Evolutionary conservation across 2,113 vertebrate species (phyloP).

Genomic region (Sebastes fasciatus): DNA sequence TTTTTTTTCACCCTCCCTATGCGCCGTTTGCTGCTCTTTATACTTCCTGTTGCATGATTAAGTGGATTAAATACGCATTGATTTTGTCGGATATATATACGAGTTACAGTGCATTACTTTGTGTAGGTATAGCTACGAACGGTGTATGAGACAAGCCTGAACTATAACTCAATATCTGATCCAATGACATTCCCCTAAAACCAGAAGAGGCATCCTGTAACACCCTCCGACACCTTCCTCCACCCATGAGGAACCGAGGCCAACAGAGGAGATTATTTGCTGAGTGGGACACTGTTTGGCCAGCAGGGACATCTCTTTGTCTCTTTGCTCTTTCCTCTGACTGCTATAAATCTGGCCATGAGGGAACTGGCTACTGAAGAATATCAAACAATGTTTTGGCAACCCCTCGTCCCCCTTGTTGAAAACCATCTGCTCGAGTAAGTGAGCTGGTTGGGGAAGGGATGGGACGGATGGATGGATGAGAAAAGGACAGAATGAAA

Average conservation of each 20-base stretch:
- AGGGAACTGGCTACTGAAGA: conserved; percentile 53
- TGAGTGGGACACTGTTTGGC: conserved; percentile 46
- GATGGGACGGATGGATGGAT: conserved; percentile 38
- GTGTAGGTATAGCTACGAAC: too few species aligned
- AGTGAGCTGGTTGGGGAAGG: conserved; percentile 42
- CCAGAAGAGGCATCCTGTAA: neutral
- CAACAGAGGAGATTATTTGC: conserved; percentile 54
- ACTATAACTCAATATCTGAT: conserved; percentile 16
- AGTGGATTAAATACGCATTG: too few species aligned
- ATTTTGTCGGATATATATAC: too few species aligned
- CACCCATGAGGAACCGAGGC: conserved; percentile 35
- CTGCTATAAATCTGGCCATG: conserved; percentile 38
- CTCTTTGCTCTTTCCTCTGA: conserved; percentile 46
- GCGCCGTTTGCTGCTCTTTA: too few species aligned
- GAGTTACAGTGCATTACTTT: too few species aligned
- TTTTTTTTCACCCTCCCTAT: too few species aligned
- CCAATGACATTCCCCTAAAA: conserved; percentile 11
- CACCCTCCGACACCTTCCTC: conserved; percentile 28
- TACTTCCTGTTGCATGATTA: too few species aligned
- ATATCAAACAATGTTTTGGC: conserved; percentile 68
- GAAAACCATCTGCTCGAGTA: conserved; percentile 66
- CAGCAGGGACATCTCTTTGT: conserved; percentile 47
- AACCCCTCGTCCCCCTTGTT: conserved; percentile 36
- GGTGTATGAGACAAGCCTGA: too few species aligned
- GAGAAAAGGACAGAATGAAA: conserved; percentile 32